Conservation (phyloP, 2,888 invertebrate genomes). For the Acanthococcus lagerstroemiae region DNA sequence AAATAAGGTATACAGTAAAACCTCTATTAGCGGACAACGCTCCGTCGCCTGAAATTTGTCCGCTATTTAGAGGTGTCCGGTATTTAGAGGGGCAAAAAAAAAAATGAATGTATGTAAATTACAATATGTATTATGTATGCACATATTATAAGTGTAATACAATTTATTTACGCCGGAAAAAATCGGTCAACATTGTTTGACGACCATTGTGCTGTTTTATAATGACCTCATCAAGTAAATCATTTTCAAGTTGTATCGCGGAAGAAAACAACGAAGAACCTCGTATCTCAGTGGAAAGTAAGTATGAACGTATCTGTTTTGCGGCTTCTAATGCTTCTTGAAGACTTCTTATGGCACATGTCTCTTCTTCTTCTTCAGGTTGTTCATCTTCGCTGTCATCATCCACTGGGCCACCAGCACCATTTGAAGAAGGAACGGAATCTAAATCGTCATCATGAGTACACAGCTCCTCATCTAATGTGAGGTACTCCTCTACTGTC, state of each 20-base stretch:
- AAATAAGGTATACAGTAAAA: too few relatives aligned
- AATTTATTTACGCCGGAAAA: neutral
- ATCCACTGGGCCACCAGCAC: neutral
- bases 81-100: too few relatives aligned
- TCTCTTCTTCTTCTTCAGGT: neutral
- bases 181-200: neutral
- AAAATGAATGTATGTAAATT: too few relatives aligned
- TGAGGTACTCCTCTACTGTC: neutral
- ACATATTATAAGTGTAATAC: too few relatives aligned
- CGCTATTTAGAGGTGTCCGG: too few relatives aligned
- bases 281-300: neutral
- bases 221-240: neutral
- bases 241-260: neutral
- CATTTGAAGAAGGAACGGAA: neutral
- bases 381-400: neutral
- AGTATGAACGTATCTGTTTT: too few relatives aligned
- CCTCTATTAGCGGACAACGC: too few relatives aligned
- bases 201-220: neutral
- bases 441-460: neutral
- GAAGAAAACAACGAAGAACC: neutral
- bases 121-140: too few relatives aligned
- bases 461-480: neutral
- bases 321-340: neutral
- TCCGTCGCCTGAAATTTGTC: too few relatives aligned
- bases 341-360: neutral